These are phyloP conservation scores for Forbesichthys papilliferus DNA, from an alignment of 2,113 vertebrate species.

Conservation along the genomic window DNA sequence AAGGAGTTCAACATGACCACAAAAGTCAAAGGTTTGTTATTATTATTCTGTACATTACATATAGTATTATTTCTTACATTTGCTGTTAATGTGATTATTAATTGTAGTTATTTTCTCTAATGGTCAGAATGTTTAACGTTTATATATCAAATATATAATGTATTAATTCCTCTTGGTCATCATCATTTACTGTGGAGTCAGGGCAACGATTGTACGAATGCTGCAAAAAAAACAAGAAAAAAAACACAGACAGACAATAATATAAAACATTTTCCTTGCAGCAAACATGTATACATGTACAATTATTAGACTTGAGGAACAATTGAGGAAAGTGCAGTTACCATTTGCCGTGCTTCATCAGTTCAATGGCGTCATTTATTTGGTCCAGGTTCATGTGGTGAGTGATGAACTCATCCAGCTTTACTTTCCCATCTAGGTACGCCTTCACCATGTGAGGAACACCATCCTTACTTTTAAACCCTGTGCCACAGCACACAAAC, in stretches of 20 bases:
- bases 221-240: conserved; percentile 69
- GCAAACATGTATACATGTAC: too few relatives aligned
- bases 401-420: conserved; percentile 78
- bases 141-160: too few relatives aligned
- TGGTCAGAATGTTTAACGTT: too few relatives aligned
- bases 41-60: not conserved
- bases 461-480: conserved; percentile 77
- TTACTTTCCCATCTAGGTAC: conserved; percentile 79
- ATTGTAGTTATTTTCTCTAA: too few relatives aligned
- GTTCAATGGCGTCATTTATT: conserved; percentile 78
- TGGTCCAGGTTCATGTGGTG: conserved; percentile 76
- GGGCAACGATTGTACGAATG: conserved; percentile 84
- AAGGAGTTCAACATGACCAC: too few relatives aligned
- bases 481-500: conserved; percentile 48
- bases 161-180: too few relatives aligned
- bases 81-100: not conserved
- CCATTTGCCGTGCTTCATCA: conserved; percentile 77
- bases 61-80: not conserved
- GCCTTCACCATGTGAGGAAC: conserved; percentile 75
- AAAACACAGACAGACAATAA: not conserved
- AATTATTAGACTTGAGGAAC: not conserved
- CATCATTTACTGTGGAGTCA: conserved; percentile 66
- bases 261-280: not conserved
- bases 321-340: conserved; percentile 29
- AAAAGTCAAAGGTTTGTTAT: too few relatives aligned